Conservation (phyloP, 2,888 invertebrate genomes). For the Epirrhoe alternata region DNA sequence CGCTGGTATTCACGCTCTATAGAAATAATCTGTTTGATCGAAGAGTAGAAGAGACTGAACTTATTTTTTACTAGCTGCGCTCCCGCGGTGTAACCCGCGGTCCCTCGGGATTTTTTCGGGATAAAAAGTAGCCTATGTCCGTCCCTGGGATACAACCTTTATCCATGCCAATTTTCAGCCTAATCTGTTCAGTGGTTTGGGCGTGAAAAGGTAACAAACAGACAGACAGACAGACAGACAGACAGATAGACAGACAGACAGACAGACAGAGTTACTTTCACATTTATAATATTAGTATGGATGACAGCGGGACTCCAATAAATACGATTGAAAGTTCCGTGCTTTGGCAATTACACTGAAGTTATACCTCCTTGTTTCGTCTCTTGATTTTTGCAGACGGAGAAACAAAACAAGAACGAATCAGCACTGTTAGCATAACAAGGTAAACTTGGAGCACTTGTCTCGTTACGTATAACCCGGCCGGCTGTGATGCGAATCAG, state of each 20-base stretch:
- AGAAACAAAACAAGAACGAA: conserved; percentile 56
- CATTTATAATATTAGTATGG: no score
- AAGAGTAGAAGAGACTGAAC: no score
- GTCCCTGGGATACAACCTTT: no score
- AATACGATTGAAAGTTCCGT: conserved; percentile 14
- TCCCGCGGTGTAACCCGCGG: no score
- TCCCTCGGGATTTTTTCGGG: no score
- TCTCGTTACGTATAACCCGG: conserved; percentile 63
- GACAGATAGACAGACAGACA: no score
- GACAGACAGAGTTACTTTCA: no score
- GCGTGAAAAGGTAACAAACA: no score
- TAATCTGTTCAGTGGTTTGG: no score
- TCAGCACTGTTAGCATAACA: conserved; percentile 66
- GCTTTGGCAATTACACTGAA: conserved; percentile 21
- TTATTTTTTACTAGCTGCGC: conserved; percentile 14
- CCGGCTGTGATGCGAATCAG: conserved; percentile 51
- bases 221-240: no score
- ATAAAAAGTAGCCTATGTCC: no score
- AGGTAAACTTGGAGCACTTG: conserved; percentile 64
- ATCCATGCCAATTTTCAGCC: no score
- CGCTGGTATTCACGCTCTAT: conserved; percentile 23
- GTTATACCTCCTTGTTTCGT: conserved; percentile 24
- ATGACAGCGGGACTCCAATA: conserved; percentile 2
- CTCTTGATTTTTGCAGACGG: conserved; percentile 49
- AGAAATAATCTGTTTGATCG: conserved; percentile 19